Percentiles rank a stretch among this genome's conserved stretches.
phyloP scores from a whole-genome alignment of 2,888 invertebrate species.

The Ecdyonurus torrentis region DNA sequence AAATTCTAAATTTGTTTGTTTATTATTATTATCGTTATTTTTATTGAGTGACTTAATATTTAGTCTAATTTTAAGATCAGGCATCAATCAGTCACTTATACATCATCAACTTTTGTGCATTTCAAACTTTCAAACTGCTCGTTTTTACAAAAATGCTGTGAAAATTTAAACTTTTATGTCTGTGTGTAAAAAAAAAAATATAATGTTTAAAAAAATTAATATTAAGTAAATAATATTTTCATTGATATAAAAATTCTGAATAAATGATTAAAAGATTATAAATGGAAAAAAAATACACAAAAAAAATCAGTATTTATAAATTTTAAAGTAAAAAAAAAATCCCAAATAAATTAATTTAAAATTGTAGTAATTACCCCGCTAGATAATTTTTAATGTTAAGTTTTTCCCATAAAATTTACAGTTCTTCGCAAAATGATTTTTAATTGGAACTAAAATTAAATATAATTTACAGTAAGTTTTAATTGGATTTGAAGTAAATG shows the following conservation, averaged over 20 bases:
- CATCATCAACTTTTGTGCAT: not conserved
- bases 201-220: not conserved
- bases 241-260: not conserved
- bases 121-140: not conserved
- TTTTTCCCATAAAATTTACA: too few relatives aligned
- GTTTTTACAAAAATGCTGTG: not conserved
- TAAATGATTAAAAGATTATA: not conserved
- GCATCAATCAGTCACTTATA: not conserved
- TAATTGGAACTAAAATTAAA: too few relatives aligned
- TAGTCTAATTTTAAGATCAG: too few relatives aligned
- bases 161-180: not conserved
- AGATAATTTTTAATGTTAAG: not conserved
- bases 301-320: not conserved
- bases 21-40: too few relatives aligned
- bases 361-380: not conserved
- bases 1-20: too few relatives aligned
- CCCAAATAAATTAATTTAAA: too few relatives aligned
- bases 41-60: too few relatives aligned
- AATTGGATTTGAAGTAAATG: not conserved
- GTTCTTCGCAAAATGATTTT: too few relatives aligned
- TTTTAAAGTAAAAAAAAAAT: not conserved
- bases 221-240: not conserved
- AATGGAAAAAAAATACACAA: not conserved
- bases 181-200: too few relatives aligned
- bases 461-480: not conserved